Percentiles rank a stretch among this genome's conserved stretches.
These are phyloP conservation scores for Geococcyx californianus DNA, from an alignment of 2,113 vertebrate genomes.

Conservation along the genomic window DNA sequence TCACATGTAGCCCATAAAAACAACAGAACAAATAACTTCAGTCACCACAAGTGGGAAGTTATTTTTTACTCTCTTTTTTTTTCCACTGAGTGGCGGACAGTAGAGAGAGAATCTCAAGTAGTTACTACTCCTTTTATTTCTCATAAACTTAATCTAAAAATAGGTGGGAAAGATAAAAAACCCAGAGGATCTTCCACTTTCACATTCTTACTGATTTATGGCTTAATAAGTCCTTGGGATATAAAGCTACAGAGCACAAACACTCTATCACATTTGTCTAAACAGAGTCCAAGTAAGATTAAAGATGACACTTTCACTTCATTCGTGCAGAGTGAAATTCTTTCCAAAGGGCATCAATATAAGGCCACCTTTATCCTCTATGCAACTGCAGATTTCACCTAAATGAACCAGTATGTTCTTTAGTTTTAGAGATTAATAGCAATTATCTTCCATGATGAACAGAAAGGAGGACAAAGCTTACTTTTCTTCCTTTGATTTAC, in stretches of 20 bases:
- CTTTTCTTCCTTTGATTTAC: conserved; percentile 18
- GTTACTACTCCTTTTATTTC: conserved; percentile 10
- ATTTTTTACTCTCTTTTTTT: neutral
- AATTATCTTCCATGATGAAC: neutral
- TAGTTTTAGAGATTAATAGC: neutral
- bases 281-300: neutral
- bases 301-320: neutral
- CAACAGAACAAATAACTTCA: conserved; percentile 25
- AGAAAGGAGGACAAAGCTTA: neutral
- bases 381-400: neutral
- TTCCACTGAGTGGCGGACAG: neutral
- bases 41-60: neutral
- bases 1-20: conserved; percentile 31
- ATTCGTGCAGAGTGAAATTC: neutral
- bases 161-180: neutral
- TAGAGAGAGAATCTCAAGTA: neutral
- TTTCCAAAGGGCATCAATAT: neutral
- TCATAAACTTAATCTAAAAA: neutral
- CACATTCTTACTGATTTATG: neutral
- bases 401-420: neutral
- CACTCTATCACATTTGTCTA: neutral
- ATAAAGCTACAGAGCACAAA: neutral
- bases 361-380: neutral
- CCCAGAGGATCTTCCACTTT: neutral
- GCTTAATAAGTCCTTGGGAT: neutral